phyloP scores from a whole-genome alignment of 2,113 vertebrate species.

The Colossoma macropomum region DNA sequence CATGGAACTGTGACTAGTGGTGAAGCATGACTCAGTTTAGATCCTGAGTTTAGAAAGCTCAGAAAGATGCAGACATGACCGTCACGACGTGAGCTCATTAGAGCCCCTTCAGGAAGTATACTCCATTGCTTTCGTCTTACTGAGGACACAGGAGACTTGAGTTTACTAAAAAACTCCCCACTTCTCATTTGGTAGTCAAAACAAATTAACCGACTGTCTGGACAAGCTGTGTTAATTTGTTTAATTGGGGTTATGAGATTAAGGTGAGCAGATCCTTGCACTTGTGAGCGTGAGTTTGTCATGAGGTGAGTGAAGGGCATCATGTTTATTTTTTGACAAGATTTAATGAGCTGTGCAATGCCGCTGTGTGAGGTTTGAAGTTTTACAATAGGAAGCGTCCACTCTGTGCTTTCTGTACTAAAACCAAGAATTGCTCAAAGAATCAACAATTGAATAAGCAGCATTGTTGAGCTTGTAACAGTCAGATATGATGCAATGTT shows the following conservation, averaged over 20 bases:
- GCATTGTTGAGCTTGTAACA: too few relatives aligned
- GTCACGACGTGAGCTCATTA: not conserved
- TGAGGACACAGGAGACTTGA: not conserved
- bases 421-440: not conserved
- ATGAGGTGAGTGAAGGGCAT: not conserved
- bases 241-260: not conserved
- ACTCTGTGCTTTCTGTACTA: not conserved
- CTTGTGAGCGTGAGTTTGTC: too few relatives aligned
- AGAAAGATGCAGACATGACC: not conserved
- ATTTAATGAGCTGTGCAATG: slow-evolving; percentile 1
- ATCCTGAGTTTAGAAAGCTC: too few relatives aligned
- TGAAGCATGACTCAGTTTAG: too few relatives aligned
- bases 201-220: not conserved
- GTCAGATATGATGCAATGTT: too few relatives aligned
- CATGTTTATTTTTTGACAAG: slow-evolving; percentile 20
- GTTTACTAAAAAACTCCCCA: not conserved
- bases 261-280: not conserved
- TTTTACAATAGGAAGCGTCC: not conserved
- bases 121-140: slow-evolving; percentile 6
- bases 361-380: not conserved
- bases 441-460: not conserved
- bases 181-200: slow-evolving; percentile 2
- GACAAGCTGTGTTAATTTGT: slow-evolving; percentile 17
- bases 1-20: too few relatives aligned
- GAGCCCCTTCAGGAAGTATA: not conserved